Conservation (phyloP, 64 coral and sea anemone species). For the Cladopsammia gracilis region DNA sequence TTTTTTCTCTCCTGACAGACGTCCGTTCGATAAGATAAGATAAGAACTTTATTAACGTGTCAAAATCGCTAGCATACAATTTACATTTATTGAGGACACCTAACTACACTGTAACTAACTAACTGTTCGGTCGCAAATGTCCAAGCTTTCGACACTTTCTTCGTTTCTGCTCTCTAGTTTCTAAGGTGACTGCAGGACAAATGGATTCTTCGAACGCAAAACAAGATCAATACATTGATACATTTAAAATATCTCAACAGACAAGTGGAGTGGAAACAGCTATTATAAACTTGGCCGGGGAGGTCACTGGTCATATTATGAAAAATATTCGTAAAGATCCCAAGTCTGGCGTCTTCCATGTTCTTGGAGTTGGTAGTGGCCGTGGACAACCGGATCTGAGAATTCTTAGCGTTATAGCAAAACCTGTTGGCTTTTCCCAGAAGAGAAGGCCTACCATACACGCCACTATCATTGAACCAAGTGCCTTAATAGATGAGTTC, state of each 20-base stretch:
- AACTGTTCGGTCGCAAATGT: too few species aligned
- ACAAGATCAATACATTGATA: neutral
- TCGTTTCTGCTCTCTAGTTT: too few species aligned
- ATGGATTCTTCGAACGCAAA: too few species aligned
- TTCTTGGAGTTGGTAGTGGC: conserved; percentile 5
- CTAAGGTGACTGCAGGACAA: too few species aligned
- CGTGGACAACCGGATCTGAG: neutral
- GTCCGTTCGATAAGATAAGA: too few species aligned
- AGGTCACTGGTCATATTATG: neutral
- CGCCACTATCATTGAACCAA: neutral
- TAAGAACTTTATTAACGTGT: too few species aligned
- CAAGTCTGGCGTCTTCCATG: neutral
- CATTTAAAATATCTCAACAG: neutral
- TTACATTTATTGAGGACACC: too few species aligned
- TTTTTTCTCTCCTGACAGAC: too few species aligned
- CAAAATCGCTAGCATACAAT: too few species aligned
- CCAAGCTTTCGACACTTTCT: too few species aligned
- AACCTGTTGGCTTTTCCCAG: neutral
- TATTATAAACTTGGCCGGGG: neutral
- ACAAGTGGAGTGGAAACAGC: neutral
- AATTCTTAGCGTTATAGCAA: neutral
- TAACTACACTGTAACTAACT: too few species aligned
- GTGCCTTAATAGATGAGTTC: neutral
- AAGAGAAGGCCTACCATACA: neutral
- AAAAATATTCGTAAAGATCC: neutral